Conservation (phyloP, 2,113 vertebrate species). For the Camelus dromedarius region DNA sequence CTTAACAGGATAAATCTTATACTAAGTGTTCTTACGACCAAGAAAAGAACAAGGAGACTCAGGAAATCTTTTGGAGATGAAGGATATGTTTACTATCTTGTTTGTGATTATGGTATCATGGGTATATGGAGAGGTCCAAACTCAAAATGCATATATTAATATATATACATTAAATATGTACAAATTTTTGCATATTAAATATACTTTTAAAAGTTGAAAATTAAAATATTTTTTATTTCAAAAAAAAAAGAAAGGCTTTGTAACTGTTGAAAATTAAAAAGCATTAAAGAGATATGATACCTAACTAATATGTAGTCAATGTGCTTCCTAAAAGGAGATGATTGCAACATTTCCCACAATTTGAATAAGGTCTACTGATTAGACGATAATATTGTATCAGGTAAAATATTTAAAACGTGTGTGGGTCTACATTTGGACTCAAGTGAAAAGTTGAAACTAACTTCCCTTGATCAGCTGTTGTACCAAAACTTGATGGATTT, state of each 20-base stretch:
- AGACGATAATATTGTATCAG: background rate
- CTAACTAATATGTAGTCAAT: background rate
- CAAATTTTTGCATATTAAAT: background rate
- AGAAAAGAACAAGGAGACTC: background rate
- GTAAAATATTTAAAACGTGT: background rate
- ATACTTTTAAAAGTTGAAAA: background rate
- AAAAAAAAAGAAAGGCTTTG: background rate
- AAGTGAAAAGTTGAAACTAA: background rate
- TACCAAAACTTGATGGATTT: background rate
- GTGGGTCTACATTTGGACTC: background rate
- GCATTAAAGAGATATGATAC: background rate
- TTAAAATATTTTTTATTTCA: background rate
- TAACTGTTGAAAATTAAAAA: background rate
- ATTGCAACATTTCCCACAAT: background rate
- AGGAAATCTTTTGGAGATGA: background rate
- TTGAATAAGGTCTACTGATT: background rate
- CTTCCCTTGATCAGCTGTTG: background rate
- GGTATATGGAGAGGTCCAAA: background rate
- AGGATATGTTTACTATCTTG: background rate
- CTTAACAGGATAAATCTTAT: background rate
- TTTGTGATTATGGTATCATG: background rate
- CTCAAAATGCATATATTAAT: background rate
- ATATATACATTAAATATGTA: background rate
- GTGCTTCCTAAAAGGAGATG: background rate
- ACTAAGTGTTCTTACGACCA: background rate